Evolutionary conservation across 1,140 invertebrate species (phyloP).

Genomic region (Brachionus paranguensis): DNA sequence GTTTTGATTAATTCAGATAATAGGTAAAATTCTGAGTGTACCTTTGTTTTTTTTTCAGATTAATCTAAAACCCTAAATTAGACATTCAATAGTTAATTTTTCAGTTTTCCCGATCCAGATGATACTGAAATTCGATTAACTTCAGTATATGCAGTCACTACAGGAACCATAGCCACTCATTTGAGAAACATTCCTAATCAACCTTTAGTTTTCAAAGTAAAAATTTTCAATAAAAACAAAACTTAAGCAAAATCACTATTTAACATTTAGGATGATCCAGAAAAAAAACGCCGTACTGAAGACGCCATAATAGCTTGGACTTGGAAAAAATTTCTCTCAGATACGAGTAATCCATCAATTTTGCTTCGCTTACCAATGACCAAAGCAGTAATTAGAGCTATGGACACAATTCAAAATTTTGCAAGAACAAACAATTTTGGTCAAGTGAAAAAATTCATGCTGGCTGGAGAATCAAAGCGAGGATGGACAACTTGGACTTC

Average conservation of each 20-base stretch:
- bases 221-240: background rate
- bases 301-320: conserved; percentile 48
- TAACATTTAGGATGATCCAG: conserved; percentile 45
- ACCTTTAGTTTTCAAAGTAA: conserved; percentile 46
- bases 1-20: no score
- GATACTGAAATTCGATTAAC: conserved; percentile 45
- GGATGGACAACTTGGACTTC: conserved; percentile 52
- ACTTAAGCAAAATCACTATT: background rate
- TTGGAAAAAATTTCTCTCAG: conserved; percentile 42
- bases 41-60: background rate
- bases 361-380: background rate
- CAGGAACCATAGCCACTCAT: conserved; percentile 44
- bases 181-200: conserved; percentile 48
- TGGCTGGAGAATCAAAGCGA: conserved; percentile 49
- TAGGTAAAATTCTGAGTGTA: no score
- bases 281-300: conserved; percentile 44
- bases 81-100: background rate
- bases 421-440: conserved; percentile 38
- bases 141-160: conserved; percentile 44
- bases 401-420: conserved; percentile 47
- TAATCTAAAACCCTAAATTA: background rate
- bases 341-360: background rate
- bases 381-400: conserved; percentile 46
- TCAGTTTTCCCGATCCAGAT: conserved; percentile 41
- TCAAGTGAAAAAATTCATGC: conserved; percentile 44